These are phyloP conservation scores for Tachypleus tridentatus DNA, from an alignment of 1,140 invertebrate genomes.

Conservation along the genomic window DNA sequence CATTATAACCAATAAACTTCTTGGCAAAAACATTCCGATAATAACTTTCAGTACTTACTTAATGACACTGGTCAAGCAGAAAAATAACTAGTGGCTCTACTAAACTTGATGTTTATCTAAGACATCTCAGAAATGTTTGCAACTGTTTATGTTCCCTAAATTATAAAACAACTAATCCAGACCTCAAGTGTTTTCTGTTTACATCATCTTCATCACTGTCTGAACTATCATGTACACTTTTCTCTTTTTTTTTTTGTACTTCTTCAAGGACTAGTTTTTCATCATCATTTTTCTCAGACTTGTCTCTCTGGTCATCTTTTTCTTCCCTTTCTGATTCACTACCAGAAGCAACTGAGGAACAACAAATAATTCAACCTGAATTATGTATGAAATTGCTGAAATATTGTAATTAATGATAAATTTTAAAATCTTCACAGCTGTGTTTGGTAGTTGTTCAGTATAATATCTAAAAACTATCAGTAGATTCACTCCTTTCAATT, in stretches of 20 bases:
- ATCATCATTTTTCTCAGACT: slow-evolving; percentile 8
- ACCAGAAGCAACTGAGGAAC: slow-evolving; percentile 5
- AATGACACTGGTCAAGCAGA: too few species aligned
- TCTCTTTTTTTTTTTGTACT: not conserved
- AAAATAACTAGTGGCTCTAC: too few species aligned
- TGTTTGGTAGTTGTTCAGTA: slow-evolving; percentile 1
- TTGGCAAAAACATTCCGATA: too few species aligned
- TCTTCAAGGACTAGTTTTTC: slow-evolving; percentile 11
- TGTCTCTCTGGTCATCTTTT: slow-evolving; percentile 1
- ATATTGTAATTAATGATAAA: not conserved
- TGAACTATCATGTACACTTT: slow-evolving; percentile 9
- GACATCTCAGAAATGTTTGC: too few species aligned
- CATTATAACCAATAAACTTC: too few species aligned
- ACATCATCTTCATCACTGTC: slow-evolving; percentile 11
- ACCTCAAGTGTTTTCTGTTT: not conserved
- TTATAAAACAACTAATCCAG: too few species aligned
- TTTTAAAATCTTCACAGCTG: not conserved
- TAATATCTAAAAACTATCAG: slow-evolving; percentile 3
- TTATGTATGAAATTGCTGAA: too few species aligned
- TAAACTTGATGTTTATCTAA: too few species aligned
- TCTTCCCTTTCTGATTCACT: slow-evolving; percentile 9
- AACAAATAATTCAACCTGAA: not conserved
- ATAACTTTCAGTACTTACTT: too few species aligned
- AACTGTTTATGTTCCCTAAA: too few species aligned
- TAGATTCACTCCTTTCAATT: not conserved